Evolutionary conservation across 2,797 vertebrate genomes (phyloP).

Genomic region (Nyctalus aviator): DNA sequence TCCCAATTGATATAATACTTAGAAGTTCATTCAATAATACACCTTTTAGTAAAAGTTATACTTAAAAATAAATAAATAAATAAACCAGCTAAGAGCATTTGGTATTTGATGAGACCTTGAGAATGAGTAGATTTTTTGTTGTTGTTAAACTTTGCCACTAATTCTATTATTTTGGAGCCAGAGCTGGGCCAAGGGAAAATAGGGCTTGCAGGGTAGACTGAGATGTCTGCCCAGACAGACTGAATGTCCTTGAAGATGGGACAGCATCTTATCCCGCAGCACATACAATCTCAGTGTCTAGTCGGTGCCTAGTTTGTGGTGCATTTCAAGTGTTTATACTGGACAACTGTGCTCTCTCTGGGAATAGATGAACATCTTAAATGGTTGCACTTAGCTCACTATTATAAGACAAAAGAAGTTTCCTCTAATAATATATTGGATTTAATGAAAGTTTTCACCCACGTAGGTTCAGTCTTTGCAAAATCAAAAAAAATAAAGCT

Average conservation of each 20-base stretch:
- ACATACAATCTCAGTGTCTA: not conserved
- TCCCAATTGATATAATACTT: not conserved
- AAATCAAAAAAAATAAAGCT: constrained; percentile 30
- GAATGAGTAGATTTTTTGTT: not conserved
- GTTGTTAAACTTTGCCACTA: not conserved
- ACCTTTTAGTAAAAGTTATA: constrained; percentile 1
- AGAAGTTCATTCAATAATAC: not conserved
- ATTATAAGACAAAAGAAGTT: not conserved
- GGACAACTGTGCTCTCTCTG: not conserved
- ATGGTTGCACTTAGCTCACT: not conserved
- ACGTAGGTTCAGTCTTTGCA: constrained; percentile 3
- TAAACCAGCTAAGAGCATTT: not conserved
- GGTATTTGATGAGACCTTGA: not conserved
- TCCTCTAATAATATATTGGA: not conserved
- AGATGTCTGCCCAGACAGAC: not conserved
- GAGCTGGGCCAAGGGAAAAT: not conserved
- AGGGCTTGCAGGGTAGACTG: not conserved
- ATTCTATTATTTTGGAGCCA: not conserved
- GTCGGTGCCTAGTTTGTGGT: not conserved
- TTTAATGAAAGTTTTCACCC: not conserved
- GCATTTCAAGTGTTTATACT: not conserved
- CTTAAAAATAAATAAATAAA: not conserved
- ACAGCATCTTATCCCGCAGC: not conserved
- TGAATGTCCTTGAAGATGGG: not conserved
- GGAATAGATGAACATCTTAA: not conserved